Percentiles rank a stretch among this genome's conserved stretches.
Evolutionary conservation across 2,888 invertebrate genomes (phyloP).

Genomic region (Melanostoma mellinum): DNA sequence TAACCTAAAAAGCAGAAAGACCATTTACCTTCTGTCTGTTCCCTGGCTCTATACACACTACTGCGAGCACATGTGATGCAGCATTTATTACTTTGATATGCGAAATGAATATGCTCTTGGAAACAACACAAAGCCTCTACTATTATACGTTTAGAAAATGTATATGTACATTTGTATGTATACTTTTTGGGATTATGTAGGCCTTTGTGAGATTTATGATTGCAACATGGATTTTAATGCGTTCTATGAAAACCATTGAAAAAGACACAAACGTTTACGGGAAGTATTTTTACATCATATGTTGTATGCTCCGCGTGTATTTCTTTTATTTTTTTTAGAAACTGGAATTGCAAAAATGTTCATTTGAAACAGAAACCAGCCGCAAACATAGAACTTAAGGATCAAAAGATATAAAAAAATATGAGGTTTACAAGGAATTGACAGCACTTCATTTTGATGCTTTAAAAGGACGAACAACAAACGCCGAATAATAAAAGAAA

Average conservation of each 20-base stretch:
- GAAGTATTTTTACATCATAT: too few relatives aligned
- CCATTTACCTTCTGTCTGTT: slow-evolving; percentile 9
- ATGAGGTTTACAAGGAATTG: too few relatives aligned
- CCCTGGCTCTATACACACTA: slow-evolving; percentile 26
- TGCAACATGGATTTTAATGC: slow-evolving; percentile 65
- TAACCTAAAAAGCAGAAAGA: slow-evolving; percentile 9
- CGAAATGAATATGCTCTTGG: slow-evolving; percentile 23
- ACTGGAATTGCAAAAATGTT: too few relatives aligned
- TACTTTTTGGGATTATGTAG: slow-evolving; percentile 59
- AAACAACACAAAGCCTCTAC: not conserved
- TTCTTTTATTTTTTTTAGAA: too few relatives aligned
- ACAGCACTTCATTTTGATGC: too few relatives aligned
- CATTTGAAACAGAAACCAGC: too few relatives aligned
- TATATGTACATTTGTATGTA: slow-evolving; percentile 27
- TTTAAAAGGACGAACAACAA: too few relatives aligned
- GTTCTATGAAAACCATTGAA: slow-evolving; percentile 33
- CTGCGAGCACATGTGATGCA: slow-evolving; percentile 38
- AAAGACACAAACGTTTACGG: too few relatives aligned
- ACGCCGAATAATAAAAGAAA: too few relatives aligned
- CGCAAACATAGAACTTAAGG: too few relatives aligned
- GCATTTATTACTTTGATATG: slow-evolving; percentile 64
- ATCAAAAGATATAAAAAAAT: too few relatives aligned
- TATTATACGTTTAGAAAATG: slow-evolving; percentile 35
- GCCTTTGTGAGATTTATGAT: slow-evolving; percentile 68
- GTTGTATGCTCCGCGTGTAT: too few relatives aligned